A percentile compares a stretch with the other conserved stretches of the same genome.
phyloP scores from a whole-genome alignment of 2,888 invertebrate genomes.

The Heteromyza rotundicornis region DNA sequence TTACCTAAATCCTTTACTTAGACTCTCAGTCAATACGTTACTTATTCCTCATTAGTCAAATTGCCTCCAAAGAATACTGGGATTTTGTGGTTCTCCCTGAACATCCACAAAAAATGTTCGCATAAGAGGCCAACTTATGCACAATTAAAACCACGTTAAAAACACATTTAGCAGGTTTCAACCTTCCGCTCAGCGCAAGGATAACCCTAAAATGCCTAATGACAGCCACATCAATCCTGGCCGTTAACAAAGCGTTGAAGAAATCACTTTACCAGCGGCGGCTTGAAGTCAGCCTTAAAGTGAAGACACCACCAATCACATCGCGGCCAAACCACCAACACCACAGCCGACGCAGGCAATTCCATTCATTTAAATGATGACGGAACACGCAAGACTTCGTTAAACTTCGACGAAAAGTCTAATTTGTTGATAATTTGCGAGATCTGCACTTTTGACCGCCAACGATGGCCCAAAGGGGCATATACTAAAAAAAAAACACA shows the following conservation, averaged over 20 bases:
- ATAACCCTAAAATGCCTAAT: slow-evolving; percentile 50
- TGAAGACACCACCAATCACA: slow-evolving; percentile 8
- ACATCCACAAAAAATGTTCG: neutral
- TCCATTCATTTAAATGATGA: slow-evolving; percentile 56
- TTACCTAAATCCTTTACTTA: too few species aligned
- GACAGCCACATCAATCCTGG: slow-evolving; percentile 53
- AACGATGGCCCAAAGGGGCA: slow-evolving; percentile 47
- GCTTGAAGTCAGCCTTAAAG: slow-evolving; percentile 29
- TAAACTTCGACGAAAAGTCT: slow-evolving; percentile 52
- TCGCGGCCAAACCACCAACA: slow-evolving; percentile 23
- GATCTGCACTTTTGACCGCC: slow-evolving; percentile 42
- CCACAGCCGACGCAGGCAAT: slow-evolving; percentile 7
- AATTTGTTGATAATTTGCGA: slow-evolving; percentile 59
- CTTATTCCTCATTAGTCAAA: too few species aligned
- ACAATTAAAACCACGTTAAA: slow-evolving; percentile 60
- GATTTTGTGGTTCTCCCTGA: too few species aligned
- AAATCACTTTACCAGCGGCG: slow-evolving; percentile 61
- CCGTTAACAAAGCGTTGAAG: slow-evolving; percentile 59
- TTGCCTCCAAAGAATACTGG: too few species aligned
- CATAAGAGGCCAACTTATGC: slow-evolving; percentile 29
- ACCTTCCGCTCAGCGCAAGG: neutral
- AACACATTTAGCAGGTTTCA: slow-evolving; percentile 49
- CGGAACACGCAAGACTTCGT: slow-evolving; percentile 48
- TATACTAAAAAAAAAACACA: too few species aligned
- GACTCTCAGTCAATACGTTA: too few species aligned